Conservation (phyloP, 2,888 invertebrate species). For the Plebejus melissa region DNA sequence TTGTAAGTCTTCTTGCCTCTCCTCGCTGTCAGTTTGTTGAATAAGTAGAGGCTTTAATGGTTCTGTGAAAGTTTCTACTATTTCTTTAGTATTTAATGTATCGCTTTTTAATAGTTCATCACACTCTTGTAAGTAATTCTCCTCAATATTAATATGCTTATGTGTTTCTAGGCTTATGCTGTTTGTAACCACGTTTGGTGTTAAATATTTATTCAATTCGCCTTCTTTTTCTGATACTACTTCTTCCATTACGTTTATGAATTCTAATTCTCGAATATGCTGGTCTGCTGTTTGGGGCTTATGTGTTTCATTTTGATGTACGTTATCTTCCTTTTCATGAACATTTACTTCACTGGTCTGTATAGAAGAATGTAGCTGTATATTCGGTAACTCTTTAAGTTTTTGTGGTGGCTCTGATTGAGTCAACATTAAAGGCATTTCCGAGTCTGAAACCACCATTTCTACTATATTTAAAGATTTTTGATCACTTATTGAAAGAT, state of each 20-base stretch:
- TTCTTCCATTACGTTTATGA: conserved; percentile 51
- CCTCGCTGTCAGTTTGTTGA: conserved; percentile 70
- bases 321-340: conserved; percentile 48
- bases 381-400: conserved; percentile 51
- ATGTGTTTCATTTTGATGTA: conserved; percentile 41
- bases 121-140: conserved; percentile 46
- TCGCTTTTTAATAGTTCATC: conserved; percentile 43
- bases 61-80: conserved; percentile 46
- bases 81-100: conserved; percentile 37
- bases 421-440: conserved; percentile 40
- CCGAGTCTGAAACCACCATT: conserved; percentile 51
- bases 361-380: conserved; percentile 47
- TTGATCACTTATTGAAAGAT: conserved; percentile 43
- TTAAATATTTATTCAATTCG: conserved; percentile 39
- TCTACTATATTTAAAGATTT: conserved; percentile 55
- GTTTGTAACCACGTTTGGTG: conserved; percentile 43
- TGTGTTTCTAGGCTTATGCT: conserved; percentile 45
- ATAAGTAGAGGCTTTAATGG: conserved; percentile 50
- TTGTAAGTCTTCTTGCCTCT: conserved; percentile 49
- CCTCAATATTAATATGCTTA: conserved; percentile 51
- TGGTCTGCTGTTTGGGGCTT: conserved; percentile 58
- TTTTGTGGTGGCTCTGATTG: conserved; percentile 43
- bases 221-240: conserved; percentile 53
- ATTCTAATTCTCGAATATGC: conserved; percentile 60
- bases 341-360: conserved; percentile 49